Evolutionary conservation across 2,888 invertebrate genomes (phyloP), one percentile per base, ranked within the genome.

Genomic region (Apodemia mormo): DNA sequence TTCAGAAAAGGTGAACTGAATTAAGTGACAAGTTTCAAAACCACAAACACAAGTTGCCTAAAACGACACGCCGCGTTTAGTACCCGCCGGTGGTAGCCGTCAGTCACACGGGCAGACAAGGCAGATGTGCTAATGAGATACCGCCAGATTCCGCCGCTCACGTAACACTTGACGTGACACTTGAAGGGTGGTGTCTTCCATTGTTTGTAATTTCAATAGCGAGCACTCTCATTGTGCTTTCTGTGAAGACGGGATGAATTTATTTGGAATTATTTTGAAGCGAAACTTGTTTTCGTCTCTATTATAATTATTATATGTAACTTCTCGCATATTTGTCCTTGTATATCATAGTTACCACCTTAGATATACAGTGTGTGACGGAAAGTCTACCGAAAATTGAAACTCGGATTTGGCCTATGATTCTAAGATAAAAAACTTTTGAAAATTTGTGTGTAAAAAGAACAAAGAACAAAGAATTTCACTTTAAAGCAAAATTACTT

Each of bases 51-150:
- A 29, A 58, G 58, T 30, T 30, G 10, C 5, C 30, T 12, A 8
- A 22, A 58, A 30, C 10, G 8, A 2, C 58, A 2, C 10, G 30
- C 29, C 29, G 29, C 30, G 58, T 30, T 58, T 58, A 30, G 10
- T 9, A 58, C 30, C 33, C 33, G 30, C 1, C 61, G 61, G 61
- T 61, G 10, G 30, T 30, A 12, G 12, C 61, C 61, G 61, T 61
- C 61, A 61, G 14, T 61, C 61, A 33, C 12, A 61, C 33, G 12
- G 61, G 14, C 33, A 61, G 61, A 61, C 61, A 33, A 33, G 61
- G 61, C 61, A 61, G 61, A 61, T 61, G 61, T 61, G 61, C 6
- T 61, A 61, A 61, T 61, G 61, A 61, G 61, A 61, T 61, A 30
- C 56, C 33, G 14, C 33, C 33, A 61, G 61, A 29, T 33, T 12